These are phyloP conservation scores for Hippoglossus hippoglossus DNA, from an alignment of 2,797 vertebrate genomes.

Conservation along the genomic window DNA sequence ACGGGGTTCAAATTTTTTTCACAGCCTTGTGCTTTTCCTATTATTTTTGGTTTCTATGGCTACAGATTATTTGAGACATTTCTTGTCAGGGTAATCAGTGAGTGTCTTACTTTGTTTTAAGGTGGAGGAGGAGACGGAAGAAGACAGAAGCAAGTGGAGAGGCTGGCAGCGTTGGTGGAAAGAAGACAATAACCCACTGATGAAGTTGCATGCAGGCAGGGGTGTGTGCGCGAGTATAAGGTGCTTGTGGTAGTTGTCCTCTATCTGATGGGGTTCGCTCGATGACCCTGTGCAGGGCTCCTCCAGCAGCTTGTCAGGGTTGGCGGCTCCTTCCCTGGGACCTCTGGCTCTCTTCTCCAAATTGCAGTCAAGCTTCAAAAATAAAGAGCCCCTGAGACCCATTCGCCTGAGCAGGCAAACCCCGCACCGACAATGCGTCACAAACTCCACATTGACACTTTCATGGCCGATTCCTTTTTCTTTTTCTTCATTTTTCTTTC, in stretches of 20 bases:
- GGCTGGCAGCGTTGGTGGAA: slow-evolving; percentile 29
- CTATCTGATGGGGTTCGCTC: slow-evolving; percentile 54
- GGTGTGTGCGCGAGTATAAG: background rate
- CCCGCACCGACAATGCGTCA: slow-evolving; percentile 81
- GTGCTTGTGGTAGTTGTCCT: slow-evolving; percentile 27
- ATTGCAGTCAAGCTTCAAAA: slow-evolving; percentile 84
- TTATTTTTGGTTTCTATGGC: slow-evolving; percentile 69
- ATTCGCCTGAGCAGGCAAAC: slow-evolving; percentile 78
- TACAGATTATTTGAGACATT: slow-evolving; percentile 74
- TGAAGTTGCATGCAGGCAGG: background rate
- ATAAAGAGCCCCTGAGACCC: slow-evolving; percentile 85
- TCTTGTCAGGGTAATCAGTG: slow-evolving; percentile 67
- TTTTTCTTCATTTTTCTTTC: slow-evolving; percentile 49
- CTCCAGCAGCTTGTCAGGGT: slow-evolving; percentile 81
- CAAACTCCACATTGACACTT: slow-evolving; percentile 83
- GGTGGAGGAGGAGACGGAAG: slow-evolving; percentile 18
- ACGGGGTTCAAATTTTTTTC: slow-evolving; percentile 57
- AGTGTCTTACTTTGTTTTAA: slow-evolving; percentile 45
- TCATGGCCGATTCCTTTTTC: slow-evolving; percentile 71
- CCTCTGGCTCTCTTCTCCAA: slow-evolving; percentile 80
- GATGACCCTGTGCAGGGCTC: slow-evolving; percentile 69
- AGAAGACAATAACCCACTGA: slow-evolving; percentile 32
- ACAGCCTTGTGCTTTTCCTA: slow-evolving; percentile 55
- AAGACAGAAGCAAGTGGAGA: slow-evolving; percentile 11
- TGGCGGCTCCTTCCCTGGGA: slow-evolving; percentile 77